Percentiles rank a stretch among this genome's conserved stretches.
These are phyloP conservation scores for Exephanes ischioxanthus DNA, from an alignment of 2,888 invertebrate species.

Conservation along the genomic window DNA sequence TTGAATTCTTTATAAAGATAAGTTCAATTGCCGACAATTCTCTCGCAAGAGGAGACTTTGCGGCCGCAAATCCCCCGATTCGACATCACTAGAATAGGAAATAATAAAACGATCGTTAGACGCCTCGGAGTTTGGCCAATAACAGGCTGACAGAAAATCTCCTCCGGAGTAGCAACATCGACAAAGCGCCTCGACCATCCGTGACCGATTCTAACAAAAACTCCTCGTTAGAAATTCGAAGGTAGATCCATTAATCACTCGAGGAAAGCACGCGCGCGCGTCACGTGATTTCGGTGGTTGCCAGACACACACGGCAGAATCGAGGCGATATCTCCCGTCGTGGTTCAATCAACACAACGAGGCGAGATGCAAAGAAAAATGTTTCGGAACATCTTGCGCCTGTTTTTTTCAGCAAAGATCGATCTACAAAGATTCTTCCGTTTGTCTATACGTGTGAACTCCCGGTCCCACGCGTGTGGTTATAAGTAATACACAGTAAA, in stretches of 20 bases:
- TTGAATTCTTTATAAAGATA: neutral
- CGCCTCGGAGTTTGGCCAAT: slow-evolving; percentile 26
- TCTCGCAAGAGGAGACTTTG: neutral
- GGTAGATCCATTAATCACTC: slow-evolving; percentile 61
- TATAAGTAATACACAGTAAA: neutral
- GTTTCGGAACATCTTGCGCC: slow-evolving; percentile 8
- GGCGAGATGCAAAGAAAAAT: slow-evolving; percentile 37
- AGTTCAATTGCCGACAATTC: neutral
- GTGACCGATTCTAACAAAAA: slow-evolving; percentile 55
- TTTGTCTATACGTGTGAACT: neutral
- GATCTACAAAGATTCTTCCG: slow-evolving; percentile 12
- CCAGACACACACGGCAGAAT: slow-evolving; percentile 42
- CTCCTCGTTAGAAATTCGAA: slow-evolving; percentile 56
- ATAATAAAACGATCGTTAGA: slow-evolving; percentile 36
- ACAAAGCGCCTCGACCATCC: slow-evolving; percentile 39
- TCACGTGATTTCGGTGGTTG: slow-evolving; percentile 26
- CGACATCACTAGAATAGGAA: slow-evolving; percentile 16
- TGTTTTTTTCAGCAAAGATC: slow-evolving; percentile 5
- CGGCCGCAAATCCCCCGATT: neutral
- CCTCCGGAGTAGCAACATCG: slow-evolving; percentile 18
- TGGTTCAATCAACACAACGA: slow-evolving; percentile 43
- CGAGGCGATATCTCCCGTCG: slow-evolving; percentile 46
- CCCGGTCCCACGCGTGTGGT: slow-evolving; percentile 1
- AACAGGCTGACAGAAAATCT: slow-evolving; percentile 22
- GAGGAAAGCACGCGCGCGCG: slow-evolving; percentile 42